Conservation (phyloP, 2,888 invertebrate genomes). For the Drosophila flavopinicola region DNA sequence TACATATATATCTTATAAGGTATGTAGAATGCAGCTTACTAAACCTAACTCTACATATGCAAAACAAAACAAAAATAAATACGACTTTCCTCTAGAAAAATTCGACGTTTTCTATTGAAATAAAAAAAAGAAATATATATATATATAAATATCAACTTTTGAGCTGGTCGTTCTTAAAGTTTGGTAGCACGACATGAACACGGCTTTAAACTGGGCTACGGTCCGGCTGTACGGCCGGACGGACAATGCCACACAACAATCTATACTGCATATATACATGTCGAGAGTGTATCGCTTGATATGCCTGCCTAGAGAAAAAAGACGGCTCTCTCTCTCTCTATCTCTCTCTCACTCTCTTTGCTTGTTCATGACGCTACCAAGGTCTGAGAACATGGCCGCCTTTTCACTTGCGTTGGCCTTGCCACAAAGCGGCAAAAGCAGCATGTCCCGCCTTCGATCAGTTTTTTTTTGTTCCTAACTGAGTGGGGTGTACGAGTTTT, state of each 20-base stretch:
- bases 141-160: slow-evolving; percentile 49
- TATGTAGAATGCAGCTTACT: slow-evolving; percentile 66
- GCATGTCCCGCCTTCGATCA: slow-evolving; percentile 17
- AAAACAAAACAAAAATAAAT: slow-evolving; percentile 50
- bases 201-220: slow-evolving; percentile 17
- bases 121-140: slow-evolving; percentile 66
- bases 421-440: too few relatives aligned
- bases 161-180: slow-evolving; percentile 79
- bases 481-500: slow-evolving; percentile 6
- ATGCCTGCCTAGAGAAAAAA: slow-evolving; percentile 1
- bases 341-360: too few relatives aligned
- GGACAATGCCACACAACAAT: not conserved
- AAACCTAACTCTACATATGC: slow-evolving; percentile 32
- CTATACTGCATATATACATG: slow-evolving; percentile 2
- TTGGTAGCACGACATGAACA: slow-evolving; percentile 70
- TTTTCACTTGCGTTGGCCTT: slow-evolving; percentile 67
- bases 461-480: not conserved
- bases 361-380: slow-evolving; percentile 66
- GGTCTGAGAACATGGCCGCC: slow-evolving; percentile 74
- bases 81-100: slow-evolving; percentile 70
- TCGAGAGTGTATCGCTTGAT: slow-evolving; percentile 1
- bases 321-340: too few relatives aligned
- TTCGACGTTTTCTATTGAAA: slow-evolving; percentile 73
- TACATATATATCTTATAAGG: slow-evolving; percentile 74
- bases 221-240: not conserved